These are phyloP conservation scores for Entomobrya multifasciata DNA, from an alignment of 2,888 invertebrate genomes.

Conservation along the genomic window DNA sequence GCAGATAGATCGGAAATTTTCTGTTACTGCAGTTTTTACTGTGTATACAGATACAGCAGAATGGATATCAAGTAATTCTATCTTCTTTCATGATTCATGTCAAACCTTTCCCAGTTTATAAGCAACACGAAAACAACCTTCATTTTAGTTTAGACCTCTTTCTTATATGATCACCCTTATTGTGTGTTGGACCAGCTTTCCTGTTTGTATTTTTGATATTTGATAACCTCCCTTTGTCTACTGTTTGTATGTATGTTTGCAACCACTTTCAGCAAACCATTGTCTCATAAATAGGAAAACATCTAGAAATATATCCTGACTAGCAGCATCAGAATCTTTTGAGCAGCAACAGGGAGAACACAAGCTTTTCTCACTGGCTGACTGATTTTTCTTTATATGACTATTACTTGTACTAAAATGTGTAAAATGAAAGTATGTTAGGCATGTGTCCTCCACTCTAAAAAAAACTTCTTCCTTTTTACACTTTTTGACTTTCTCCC, in stretches of 20 bases:
- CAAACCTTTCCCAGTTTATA: too few species aligned
- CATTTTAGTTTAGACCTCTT: too few species aligned
- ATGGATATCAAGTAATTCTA: too few species aligned
- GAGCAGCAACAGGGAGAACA: slow-evolving; percentile 61
- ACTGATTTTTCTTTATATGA: too few species aligned
- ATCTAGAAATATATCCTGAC: slow-evolving; percentile 44
- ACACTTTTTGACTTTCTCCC: slow-evolving; percentile 29
- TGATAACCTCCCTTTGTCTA: slow-evolving; percentile 41
- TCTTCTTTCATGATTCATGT: too few species aligned
- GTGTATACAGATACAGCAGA: too few species aligned
- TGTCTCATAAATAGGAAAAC: slow-evolving; percentile 53
- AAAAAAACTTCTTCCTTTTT: slow-evolving; percentile 5
- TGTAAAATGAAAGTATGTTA: slow-evolving; percentile 27
- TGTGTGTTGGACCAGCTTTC: not conserved
- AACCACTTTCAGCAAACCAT: slow-evolving; percentile 32
- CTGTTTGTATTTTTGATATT: slow-evolving; percentile 57
- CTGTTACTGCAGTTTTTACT: too few species aligned
- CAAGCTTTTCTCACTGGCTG: too few species aligned
- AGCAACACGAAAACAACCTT: too few species aligned
- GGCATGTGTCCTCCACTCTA: not conserved
- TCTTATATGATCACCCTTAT: too few species aligned
- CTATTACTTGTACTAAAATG: too few species aligned
- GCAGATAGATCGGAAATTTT: too few species aligned
- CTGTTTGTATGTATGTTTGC: slow-evolving; percentile 8
- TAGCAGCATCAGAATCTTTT: slow-evolving; percentile 6